Percentiles rank a stretch among this genome's conserved stretches.
These are phyloP conservation scores for Caenorhabditis sp. DNA, from an alignment of 2,888 invertebrate genomes.

Conservation along the genomic window DNA sequence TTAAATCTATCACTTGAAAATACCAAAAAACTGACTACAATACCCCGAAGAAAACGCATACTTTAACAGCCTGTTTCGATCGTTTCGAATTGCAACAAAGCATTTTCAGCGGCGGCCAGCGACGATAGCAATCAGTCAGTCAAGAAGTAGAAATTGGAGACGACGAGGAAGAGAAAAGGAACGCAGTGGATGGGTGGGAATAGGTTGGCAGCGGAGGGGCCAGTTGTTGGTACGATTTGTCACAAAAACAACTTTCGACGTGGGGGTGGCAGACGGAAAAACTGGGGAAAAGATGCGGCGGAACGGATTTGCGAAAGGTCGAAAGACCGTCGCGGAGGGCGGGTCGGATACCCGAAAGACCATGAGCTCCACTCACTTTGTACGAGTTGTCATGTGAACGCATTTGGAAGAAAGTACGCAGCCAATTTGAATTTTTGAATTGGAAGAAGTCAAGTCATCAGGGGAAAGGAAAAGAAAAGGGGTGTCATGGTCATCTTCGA, in stretches of 20 bases:
- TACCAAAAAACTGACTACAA: not conserved
- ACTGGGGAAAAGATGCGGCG: not conserved
- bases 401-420: conserved; percentile 4
- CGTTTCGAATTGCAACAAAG: conserved; percentile 28
- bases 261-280: too few species aligned
- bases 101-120: conserved; percentile 15
- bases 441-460: too few species aligned
- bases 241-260: conserved; percentile 9
- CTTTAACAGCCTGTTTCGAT: conserved; percentile 26
- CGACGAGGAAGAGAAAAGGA: not conserved
- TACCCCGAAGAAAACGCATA: conserved; percentile 3
- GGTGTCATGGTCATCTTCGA: conserved; percentile 3
- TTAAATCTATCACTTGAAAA: not conserved
- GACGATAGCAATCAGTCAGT: too few species aligned
- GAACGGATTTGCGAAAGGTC: not conserved
- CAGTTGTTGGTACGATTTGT: not conserved
- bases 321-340: too few species aligned
- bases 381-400: conserved; percentile 18
- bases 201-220: not conserved
- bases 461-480: not conserved
- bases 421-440: not conserved
- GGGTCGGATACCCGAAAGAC: too few species aligned
- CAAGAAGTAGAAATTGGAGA: not conserved
- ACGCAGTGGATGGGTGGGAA: conserved; percentile 5
- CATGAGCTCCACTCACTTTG: conserved; percentile 7